Conservation (phyloP, 2,888 invertebrate species). For the Hypolimnas misippus region DNA sequence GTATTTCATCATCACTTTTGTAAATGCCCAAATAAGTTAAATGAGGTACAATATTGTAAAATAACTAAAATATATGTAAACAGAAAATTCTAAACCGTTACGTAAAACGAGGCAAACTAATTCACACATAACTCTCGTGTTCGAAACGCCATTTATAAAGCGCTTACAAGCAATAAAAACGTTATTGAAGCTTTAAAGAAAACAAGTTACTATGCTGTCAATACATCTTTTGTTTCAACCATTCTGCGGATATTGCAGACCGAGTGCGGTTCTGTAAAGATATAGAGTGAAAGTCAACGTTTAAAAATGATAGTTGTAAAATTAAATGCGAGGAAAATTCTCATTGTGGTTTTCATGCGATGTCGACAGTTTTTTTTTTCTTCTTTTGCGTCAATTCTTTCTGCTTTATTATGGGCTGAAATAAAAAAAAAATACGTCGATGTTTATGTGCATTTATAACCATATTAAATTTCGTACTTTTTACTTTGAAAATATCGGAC, state of each 20-base stretch:
- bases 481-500: no score
- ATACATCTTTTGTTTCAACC: not conserved
- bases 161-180: conserved; percentile 1
- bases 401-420: no score
- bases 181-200: not conserved
- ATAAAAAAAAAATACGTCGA: no score
- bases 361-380: not conserved
- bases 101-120: no score
- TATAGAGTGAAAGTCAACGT: not conserved
- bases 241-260: conserved; percentile 1
- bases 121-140: no score
- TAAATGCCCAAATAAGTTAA: no score
- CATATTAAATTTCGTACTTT: no score
- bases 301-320: conserved; percentile 5
- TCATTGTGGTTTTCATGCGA: not conserved
- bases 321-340: not conserved
- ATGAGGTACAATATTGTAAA: no score
- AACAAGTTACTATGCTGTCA: not conserved
- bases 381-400: not conserved
- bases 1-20: no score
- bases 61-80: no score
- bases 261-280: not conserved
- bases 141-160: conserved; percentile 3
- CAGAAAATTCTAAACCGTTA: no score
- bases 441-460: no score